phyloP scores from a whole-genome alignment of 2,888 invertebrate species.

The Scaptomyza cyrtandrae region DNA sequence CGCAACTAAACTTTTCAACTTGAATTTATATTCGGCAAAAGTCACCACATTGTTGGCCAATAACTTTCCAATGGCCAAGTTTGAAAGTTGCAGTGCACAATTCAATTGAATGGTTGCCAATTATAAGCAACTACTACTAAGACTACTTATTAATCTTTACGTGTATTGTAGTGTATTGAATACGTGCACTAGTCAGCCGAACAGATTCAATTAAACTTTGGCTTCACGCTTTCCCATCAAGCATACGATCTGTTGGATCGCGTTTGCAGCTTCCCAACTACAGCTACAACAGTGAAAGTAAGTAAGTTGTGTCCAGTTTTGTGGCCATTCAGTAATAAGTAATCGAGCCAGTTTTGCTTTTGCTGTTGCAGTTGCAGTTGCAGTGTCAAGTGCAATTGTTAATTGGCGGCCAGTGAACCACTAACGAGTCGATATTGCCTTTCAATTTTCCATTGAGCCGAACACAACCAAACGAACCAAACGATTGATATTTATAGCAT shows the following conservation, averaged over 20 bases:
- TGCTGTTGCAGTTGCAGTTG: constrained; percentile 27
- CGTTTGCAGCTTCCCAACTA: constrained; percentile 3
- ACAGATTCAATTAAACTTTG: constrained; percentile 76
- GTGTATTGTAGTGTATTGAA: constrained; percentile 19
- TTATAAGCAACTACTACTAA: constrained; percentile 33
- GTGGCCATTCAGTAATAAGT: constrained; percentile 28
- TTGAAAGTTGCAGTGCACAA: constrained; percentile 66
- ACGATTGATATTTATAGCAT: constrained; percentile 56
- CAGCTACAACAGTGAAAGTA: constrained; percentile 66
- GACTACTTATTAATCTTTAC: constrained; percentile 20
- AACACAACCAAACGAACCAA: constrained; percentile 5
- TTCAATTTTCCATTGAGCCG: constrained; percentile 53
- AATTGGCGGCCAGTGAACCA: constrained; percentile 62
- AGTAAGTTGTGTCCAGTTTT: constrained; percentile 37
- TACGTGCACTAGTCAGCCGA: constrained; percentile 27
- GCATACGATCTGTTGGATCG: constrained; percentile 53
- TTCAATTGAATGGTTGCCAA: constrained; percentile 68
- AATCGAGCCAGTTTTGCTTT: constrained; percentile 41
- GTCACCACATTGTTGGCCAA: constrained; percentile 49
- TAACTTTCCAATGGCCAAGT: constrained; percentile 73
- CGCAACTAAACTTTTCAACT: background rate
- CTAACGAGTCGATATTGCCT: constrained; percentile 39
- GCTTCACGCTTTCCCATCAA: constrained; percentile 76
- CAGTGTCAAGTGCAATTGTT: constrained; percentile 70
- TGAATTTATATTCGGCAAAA: constrained; percentile 14